Conservation (phyloP, 2,113 vertebrate genomes). For the Rhombomys opimus region DNA sequence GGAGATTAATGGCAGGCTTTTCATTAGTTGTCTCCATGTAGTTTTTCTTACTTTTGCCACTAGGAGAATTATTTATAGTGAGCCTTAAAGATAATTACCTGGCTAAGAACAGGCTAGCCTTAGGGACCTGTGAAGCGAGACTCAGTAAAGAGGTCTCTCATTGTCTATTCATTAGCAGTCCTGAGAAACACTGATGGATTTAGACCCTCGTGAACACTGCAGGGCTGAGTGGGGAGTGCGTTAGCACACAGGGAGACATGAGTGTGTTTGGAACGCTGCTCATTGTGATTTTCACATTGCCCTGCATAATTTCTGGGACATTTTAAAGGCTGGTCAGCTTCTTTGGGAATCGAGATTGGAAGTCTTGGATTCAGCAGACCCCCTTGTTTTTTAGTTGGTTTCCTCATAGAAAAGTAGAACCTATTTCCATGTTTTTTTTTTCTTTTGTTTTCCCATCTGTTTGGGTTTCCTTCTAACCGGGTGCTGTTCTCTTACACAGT, state of each 20-base stretch:
- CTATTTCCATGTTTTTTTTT: background rate
- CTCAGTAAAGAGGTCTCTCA: background rate
- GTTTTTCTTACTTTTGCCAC: background rate
- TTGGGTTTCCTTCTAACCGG: background rate
- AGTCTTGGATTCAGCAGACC: background rate
- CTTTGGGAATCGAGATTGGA: background rate
- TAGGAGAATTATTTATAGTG: constrained; percentile 20
- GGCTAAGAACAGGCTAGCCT: background rate
- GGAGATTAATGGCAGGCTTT: background rate
- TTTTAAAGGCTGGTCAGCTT: background rate
- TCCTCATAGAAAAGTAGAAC: background rate
- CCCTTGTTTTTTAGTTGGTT: background rate
- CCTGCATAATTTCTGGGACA: no score
- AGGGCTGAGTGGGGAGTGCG: background rate
- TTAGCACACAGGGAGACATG: background rate
- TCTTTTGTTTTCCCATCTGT: background rate
- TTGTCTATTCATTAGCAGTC: background rate
- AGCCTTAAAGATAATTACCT: constrained; percentile 15
- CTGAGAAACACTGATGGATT: background rate
- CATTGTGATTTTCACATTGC: background rate
- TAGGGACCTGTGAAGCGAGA: background rate
- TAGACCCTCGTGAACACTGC: background rate
- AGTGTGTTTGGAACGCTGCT: background rate
- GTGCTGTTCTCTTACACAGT: background rate
- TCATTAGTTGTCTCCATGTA: constrained; percentile 6